phyloP scores from a whole-genome alignment of 2,113 vertebrate species.

The Tachysurus fulvidraco region DNA sequence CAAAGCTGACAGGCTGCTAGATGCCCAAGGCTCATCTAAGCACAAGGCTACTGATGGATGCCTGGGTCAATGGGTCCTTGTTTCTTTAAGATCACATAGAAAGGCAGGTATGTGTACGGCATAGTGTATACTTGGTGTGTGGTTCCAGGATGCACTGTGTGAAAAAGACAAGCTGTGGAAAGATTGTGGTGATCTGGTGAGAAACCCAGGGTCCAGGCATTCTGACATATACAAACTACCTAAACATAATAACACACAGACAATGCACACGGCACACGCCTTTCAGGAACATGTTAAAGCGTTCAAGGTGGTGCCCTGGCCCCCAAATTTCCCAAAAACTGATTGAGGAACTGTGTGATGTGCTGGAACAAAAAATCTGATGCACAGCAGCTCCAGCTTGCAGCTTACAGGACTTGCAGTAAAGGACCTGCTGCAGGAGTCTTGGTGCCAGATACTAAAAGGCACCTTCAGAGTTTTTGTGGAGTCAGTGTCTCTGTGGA shows the following conservation, averaged over 20 bases:
- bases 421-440: not conserved
- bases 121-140: not conserved
- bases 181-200: not conserved
- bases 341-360: not conserved
- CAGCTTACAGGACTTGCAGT: not conserved
- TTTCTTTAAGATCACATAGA: not conserved
- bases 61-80: not conserved
- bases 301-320: not conserved
- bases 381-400: not conserved
- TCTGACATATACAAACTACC: not conserved
- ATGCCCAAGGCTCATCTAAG: not conserved
- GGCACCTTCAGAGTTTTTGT: slow-evolving; percentile 8
- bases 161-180: not conserved
- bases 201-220: not conserved
- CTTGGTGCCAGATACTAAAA: not conserved
- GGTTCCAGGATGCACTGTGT: not conserved
- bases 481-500: not conserved
- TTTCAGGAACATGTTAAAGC: not conserved
- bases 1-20: not conserved
- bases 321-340: not conserved
- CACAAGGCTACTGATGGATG: not conserved
- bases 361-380: not conserved
- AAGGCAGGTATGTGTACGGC: too few species aligned
- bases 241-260: not conserved
- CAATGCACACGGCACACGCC: not conserved